A percentile compares a stretch with the other conserved stretches of the same genome.
phyloP scores from a whole-genome alignment of 2,888 invertebrate genomes.

The Tubulanus polymorphus region DNA sequence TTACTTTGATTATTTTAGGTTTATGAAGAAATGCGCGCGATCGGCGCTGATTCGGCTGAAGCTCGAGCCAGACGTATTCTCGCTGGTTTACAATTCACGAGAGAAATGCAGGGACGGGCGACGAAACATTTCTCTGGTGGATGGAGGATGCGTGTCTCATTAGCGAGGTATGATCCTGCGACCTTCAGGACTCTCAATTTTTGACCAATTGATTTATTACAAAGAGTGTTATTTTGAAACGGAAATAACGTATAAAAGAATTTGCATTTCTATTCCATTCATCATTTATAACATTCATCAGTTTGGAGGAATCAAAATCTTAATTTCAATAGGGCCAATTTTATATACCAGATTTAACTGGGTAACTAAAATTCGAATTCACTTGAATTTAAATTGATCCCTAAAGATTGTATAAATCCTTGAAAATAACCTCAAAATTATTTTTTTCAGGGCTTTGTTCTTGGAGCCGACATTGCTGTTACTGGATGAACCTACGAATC shows the following conservation, averaged over 20 bases:
- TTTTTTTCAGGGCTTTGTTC: conserved; percentile 69
- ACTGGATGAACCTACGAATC: conserved; percentile 99
- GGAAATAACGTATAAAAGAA: too few relatives aligned
- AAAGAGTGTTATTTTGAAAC: neutral
- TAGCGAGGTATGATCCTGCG: conserved; percentile 70
- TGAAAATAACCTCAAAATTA: too few relatives aligned
- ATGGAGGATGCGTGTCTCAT: conserved; percentile 98
- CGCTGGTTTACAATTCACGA: conserved; percentile 88
- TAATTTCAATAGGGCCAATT: too few relatives aligned
- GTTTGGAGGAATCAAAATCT: too few relatives aligned
- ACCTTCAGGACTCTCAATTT: neutral
- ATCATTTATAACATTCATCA: too few relatives aligned
- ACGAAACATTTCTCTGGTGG: conserved; percentile 71
- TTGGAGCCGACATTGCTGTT: conserved; percentile 94
- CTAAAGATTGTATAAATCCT: too few relatives aligned
- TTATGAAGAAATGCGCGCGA: conserved; percentile 90
- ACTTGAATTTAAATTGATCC: too few relatives aligned
- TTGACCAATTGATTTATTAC: neutral
- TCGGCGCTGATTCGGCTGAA: conserved; percentile 97
- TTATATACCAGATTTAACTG: too few relatives aligned
- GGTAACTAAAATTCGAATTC: too few relatives aligned
- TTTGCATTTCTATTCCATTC: too few relatives aligned
- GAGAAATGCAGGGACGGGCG: conserved; percentile 76
- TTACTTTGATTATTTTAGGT: conserved; percentile 56
- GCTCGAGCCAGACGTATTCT: conserved; percentile 91